These are phyloP conservation scores for Melanotaenia maccullochi DNA, from an alignment of 2,797 vertebrate species.

Conservation along the genomic window DNA sequence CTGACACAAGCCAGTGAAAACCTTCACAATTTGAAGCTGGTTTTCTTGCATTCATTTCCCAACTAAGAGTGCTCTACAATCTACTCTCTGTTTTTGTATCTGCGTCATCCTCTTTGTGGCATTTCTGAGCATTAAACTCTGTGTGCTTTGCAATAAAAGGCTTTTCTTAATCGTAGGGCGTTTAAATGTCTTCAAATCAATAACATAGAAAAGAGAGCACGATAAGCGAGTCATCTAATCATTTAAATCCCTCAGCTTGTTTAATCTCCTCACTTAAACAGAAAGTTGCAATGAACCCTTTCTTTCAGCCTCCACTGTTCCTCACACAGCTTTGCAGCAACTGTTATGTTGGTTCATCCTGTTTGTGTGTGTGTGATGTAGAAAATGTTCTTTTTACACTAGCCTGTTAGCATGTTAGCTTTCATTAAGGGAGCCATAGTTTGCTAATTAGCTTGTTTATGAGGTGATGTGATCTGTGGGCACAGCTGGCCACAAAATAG, in stretches of 20 bases:
- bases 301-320: not conserved
- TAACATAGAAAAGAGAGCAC: conserved; percentile 43
- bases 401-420: conserved; percentile 33
- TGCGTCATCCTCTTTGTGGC: conserved; percentile 35
- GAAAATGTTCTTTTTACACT: not conserved
- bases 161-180: conserved; percentile 11
- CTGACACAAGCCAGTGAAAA: not conserved
- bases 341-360: not conserved
- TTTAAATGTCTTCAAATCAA: conserved; percentile 39
- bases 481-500: conserved; percentile 9
- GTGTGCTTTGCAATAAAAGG: conserved; percentile 27
- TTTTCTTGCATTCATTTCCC: not conserved
- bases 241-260: conserved; percentile 42
- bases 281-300: conserved; percentile 19
- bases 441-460: conserved; percentile 43
- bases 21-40: not conserved
- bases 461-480: conserved; percentile 35
- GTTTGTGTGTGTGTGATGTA: not conserved
- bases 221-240: conserved; percentile 41
- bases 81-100: conserved; percentile 1
- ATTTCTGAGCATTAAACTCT: conserved; percentile 41
- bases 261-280: conserved; percentile 37
- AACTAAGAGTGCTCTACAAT: not conserved
- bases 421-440: conserved; percentile 17
- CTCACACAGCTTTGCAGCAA: not conserved